These are phyloP conservation scores for Acromyrmex heyeri DNA, from an alignment of 1,140 invertebrate genomes.

Conservation along the genomic window DNA sequence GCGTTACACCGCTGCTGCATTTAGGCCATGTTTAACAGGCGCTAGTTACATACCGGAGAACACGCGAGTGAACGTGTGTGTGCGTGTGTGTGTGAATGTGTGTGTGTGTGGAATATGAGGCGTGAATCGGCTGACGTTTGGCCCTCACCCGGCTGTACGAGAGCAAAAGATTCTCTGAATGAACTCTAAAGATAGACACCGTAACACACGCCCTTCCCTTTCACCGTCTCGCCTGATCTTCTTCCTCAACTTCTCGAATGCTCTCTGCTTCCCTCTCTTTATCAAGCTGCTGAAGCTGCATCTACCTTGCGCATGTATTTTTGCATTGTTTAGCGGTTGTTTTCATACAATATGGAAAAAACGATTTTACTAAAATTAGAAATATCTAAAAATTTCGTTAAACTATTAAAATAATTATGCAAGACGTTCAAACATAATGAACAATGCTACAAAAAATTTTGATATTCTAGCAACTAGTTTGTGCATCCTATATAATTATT, in stretches of 20 bases:
- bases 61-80: neutral
- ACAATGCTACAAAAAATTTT: too few species aligned
- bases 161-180: constrained; percentile 81
- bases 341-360: neutral
- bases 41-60: constrained; percentile 12
- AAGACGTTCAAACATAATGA: too few species aligned
- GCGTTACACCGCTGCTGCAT: constrained; percentile 22
- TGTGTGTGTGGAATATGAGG: neutral
- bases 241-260: constrained; percentile 54
- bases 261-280: constrained; percentile 26
- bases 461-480: too few species aligned
- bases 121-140: constrained; percentile 79
- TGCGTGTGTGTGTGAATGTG: neutral
- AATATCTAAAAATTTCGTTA: too few species aligned
- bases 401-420: too few species aligned
- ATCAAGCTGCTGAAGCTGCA: neutral
- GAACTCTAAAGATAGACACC: constrained; percentile 83
- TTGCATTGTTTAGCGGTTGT: neutral
- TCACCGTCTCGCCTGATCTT: constrained; percentile 70
- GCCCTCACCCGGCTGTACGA: constrained; percentile 67
- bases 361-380: too few species aligned
- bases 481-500: too few species aligned
- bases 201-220: constrained; percentile 64
- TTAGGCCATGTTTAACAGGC: constrained; percentile 58
- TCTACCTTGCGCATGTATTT: neutral